Evolutionary conservation across 2,113 vertebrate species (phyloP).

Genomic region (Vicugna pacos): DNA sequence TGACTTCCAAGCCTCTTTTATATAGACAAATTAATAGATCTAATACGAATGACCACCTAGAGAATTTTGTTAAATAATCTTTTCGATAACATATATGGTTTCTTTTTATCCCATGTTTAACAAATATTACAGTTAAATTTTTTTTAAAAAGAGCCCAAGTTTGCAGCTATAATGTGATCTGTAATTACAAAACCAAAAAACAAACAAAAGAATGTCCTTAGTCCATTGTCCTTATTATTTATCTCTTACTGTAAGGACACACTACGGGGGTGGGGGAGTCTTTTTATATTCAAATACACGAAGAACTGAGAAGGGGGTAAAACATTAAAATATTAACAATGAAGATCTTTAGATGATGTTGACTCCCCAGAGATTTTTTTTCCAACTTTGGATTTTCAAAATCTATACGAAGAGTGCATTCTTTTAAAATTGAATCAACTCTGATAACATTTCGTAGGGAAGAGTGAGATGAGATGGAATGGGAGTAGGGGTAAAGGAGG

Average conservation of each 20-base stretch:
- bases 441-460: not conserved
- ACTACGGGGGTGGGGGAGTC: too few species aligned
- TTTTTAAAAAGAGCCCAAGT: not conserved
- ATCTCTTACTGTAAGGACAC: not conserved
- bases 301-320: not conserved
- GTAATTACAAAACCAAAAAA: not conserved
- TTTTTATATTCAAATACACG: not conserved
- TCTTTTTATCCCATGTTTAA: not conserved
- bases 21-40: not conserved
- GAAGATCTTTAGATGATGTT: not conserved
- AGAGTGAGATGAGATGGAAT: not conserved
- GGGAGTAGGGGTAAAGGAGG: not conserved
- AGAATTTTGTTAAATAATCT: not conserved
- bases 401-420: not conserved
- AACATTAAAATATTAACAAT: not conserved
- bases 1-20: not conserved
- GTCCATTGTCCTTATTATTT: not conserved
- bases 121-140: not conserved
- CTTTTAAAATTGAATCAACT: not conserved
- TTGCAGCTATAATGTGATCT: not conserved
- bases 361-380: not conserved
- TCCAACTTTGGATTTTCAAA: conserved; percentile 11
- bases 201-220: not conserved
- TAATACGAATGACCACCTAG: not conserved
- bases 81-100: not conserved